A percentile compares a stretch with the other conserved stretches of the same genome.
Conservation (phyloP, 2,113 vertebrate species). For the Speoplatyrhinus poulsoni region DNA sequence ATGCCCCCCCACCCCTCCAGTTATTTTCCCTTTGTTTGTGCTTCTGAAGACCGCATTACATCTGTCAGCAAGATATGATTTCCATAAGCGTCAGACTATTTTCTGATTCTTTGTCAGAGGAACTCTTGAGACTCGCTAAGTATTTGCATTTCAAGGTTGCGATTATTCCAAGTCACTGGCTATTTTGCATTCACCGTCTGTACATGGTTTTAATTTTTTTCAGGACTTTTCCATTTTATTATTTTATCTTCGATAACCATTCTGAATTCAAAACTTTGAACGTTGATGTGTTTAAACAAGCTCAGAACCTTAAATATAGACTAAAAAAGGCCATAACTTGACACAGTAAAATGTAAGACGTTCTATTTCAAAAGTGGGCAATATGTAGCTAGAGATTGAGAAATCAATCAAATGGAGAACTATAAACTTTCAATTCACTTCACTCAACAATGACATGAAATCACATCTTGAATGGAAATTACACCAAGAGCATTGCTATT, state of each 20-base stretch:
- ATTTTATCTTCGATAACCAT: not conserved
- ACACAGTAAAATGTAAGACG: not conserved
- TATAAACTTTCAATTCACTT: constrained; percentile 61
- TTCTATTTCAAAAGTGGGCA: constrained; percentile 13
- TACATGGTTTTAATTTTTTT: constrained; percentile 42
- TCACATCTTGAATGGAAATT: constrained; percentile 74
- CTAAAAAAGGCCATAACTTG: too few relatives aligned
- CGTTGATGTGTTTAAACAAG: not conserved
- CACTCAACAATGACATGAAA: constrained; percentile 58
- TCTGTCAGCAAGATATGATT: constrained; percentile 73
- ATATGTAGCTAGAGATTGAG: constrained; percentile 29
- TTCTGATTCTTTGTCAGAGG: constrained; percentile 66
- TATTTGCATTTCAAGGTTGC: constrained; percentile 77
- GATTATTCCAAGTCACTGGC: constrained; percentile 63
- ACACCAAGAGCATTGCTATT: constrained; percentile 58
- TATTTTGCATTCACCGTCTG: constrained; percentile 69
- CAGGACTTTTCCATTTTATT: constrained; percentile 2
- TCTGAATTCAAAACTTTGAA: not conserved
- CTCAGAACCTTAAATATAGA: constrained; percentile 2
- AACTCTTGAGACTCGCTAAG: constrained; percentile 66
- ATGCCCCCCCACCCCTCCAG: constrained; percentile 41
- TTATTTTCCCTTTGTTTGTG: constrained; percentile 63
- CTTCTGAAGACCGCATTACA: constrained; percentile 71
- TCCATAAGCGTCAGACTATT: constrained; percentile 76
- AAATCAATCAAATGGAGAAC: constrained; percentile 46